phyloP scores from a whole-genome alignment of 2,888 invertebrate species.

The Dasysyrphus tricinctus region DNA sequence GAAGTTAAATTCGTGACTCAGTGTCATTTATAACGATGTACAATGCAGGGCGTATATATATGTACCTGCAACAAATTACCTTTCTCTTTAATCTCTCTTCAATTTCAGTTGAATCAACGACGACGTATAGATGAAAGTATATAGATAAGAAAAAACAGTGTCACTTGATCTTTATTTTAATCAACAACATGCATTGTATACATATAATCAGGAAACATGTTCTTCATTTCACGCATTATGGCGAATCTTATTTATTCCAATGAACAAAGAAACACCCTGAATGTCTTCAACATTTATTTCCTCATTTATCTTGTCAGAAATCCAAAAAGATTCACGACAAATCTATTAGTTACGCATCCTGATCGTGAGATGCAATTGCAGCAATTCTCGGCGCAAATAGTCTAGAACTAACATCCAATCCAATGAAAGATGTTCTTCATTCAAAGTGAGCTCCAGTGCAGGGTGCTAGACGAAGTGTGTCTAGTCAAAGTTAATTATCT shows the following conservation, averaged over 20 bases:
- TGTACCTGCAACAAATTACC: conserved; percentile 18
- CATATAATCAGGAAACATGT: conserved; percentile 29
- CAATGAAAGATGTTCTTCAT: conserved; percentile 36
- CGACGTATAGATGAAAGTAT: conserved; percentile 51
- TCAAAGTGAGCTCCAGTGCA: conserved; percentile 7
- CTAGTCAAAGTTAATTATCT: conserved; percentile 68
- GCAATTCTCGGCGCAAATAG: conserved; percentile 23
- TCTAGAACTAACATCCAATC: conserved; percentile 20
- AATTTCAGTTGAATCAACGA: conserved; percentile 28
- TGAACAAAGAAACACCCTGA: conserved; percentile 25
- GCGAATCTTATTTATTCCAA: conserved; percentile 28
- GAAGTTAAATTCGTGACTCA: conserved; percentile 26
- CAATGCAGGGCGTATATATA: conserved; percentile 28
- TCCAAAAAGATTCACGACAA: conserved; percentile 42
- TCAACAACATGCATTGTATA: not conserved
- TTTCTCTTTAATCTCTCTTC: conserved; percentile 46
- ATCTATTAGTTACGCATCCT: conserved; percentile 55
- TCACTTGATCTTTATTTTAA: conserved; percentile 47
- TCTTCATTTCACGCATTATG: conserved; percentile 9
- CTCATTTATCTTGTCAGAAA: conserved; percentile 46
- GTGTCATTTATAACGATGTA: conserved; percentile 18
- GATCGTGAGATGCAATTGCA: conserved; percentile 49
- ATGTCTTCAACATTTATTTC: conserved; percentile 30
- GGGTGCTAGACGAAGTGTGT: conserved; percentile 21
- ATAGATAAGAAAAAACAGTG: conserved; percentile 51